Base-by-base conservation (phyloP, 1,140 invertebrate species). In the Probaryconus sp. region DNA sequence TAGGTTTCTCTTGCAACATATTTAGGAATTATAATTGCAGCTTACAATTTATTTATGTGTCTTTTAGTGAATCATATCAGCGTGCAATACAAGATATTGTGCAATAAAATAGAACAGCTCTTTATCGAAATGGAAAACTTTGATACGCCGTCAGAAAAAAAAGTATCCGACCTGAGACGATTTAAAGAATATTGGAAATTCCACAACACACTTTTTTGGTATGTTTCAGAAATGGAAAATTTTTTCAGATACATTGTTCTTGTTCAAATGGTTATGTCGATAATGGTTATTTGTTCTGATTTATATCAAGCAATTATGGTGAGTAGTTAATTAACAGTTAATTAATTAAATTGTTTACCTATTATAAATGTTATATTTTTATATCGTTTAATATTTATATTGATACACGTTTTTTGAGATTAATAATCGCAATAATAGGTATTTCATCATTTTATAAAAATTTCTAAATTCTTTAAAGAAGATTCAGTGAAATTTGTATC, bases 231-330 rank as follows among this genome's bases (percentile, higher is more conserved):
- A 18, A 35, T 60, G 21, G 42, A 60, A 47, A 47, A 37, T 9
- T 60, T 37, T 38, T 47, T 60, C 9, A 60, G 38, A 28, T 47
- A 47, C 38, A 60, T 47, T 13, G 31, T 60, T 6, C 28, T 60
- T 14, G 37, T 33, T 5, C 55, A 60, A 47, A 47, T 47, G 55
- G 42, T 60, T 47, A 28, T 60, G 14, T 47, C 42, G 7, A 33
- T 60, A 28, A n/a, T 60, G 26, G 47, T 60, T 28, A 47, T 60
- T 47, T 60, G 55, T 13, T 30, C 42, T 28, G 55, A 20, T 18
- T 47, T 60, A 24, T 60, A 60, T 18, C 30, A 47, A 38, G 21
- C 40, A 31, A 11, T 63, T 63, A 42, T 51, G 18, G 58, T 63
- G 9, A 63, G 58, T 35, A 43, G 9, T n/a, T n/a, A n/a, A n/a